phyloP scores from a whole-genome alignment of 64 coral and sea anemone genomes.

The Platygyra sinensis region DNA sequence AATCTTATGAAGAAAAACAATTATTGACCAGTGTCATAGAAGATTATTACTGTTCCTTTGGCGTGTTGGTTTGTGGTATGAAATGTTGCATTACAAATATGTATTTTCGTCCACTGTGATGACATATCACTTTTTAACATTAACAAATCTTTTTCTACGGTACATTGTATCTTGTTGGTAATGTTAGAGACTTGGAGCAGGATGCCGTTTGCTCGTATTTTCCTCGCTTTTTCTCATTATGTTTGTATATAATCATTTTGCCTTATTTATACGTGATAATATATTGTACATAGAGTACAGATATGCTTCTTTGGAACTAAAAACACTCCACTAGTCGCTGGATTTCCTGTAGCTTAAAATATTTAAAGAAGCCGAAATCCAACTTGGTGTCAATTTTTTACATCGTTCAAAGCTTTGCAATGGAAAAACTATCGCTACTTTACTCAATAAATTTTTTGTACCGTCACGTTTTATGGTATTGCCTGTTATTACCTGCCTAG shows the following conservation, averaged over 20 bases:
- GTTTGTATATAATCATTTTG: slow-evolving; percentile 53
- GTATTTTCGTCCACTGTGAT: not conserved
- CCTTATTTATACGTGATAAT: slow-evolving; percentile 49
- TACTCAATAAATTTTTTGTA: slow-evolving; percentile 53
- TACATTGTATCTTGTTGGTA: not conserved
- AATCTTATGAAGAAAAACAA: not conserved
- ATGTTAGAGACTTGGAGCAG: not conserved
- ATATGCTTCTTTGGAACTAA: slow-evolving; percentile 7
- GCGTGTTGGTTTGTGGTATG: slow-evolving; percentile 1
- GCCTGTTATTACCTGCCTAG: no score
- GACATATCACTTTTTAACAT: not conserved
- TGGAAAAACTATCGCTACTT: slow-evolving; percentile 1
- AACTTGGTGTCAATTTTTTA: slow-evolving; percentile 8
- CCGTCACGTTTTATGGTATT: not conserved
- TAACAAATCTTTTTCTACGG: slow-evolving; percentile 1
- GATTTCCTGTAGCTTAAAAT: slow-evolving; percentile 20
- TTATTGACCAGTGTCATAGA: not conserved
- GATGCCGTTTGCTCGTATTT: not conserved
- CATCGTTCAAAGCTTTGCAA: slow-evolving; percentile 23
- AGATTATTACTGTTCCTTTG: not conserved
- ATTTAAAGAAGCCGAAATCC: slow-evolving; percentile 19
- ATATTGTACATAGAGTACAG: slow-evolving; percentile 28
- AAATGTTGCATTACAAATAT: not conserved
- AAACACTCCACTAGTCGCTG: not conserved
- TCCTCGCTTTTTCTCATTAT: not conserved